Conservation (phyloP, 2,888 invertebrate species). For the Metacarcinus magister region DNA sequence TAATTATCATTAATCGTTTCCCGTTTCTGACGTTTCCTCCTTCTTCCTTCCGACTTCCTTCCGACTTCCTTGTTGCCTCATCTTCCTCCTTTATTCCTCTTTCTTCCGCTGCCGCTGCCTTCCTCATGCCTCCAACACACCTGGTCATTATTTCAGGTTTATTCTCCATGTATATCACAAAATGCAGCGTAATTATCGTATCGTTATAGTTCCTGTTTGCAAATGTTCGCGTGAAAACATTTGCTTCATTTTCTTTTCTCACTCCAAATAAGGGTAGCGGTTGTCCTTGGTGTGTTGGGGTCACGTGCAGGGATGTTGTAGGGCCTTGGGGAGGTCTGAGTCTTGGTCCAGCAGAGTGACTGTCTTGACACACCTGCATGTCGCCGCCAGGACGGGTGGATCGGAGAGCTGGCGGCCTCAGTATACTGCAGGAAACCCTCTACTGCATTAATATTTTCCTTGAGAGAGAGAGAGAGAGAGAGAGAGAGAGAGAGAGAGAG, state of each 20-base stretch:
- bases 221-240: not conserved
- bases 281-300: not conserved
- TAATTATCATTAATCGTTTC: not conserved
- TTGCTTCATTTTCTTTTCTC: not conserved
- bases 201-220: not conserved
- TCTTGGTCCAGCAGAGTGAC: not conserved
- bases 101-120: not conserved
- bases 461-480: not conserved
- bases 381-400: not conserved
- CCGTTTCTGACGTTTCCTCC: not conserved
- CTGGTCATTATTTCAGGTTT: not conserved
- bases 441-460: not conserved
- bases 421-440: not conserved
- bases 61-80: slow-evolving; percentile 32
- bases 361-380: not conserved
- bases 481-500: slow-evolving; percentile 2
- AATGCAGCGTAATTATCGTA: not conserved
- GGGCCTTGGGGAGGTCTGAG: not conserved
- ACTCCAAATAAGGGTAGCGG: not conserved
- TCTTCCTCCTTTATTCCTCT: slow-evolving; percentile 32
- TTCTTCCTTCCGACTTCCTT: slow-evolving; percentile 33
- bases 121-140: not conserved
- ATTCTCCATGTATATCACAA: not conserved
- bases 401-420: not conserved
- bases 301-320: not conserved